Conservation (phyloP, 2,113 vertebrate species). For the Elephantulus edwardii region DNA sequence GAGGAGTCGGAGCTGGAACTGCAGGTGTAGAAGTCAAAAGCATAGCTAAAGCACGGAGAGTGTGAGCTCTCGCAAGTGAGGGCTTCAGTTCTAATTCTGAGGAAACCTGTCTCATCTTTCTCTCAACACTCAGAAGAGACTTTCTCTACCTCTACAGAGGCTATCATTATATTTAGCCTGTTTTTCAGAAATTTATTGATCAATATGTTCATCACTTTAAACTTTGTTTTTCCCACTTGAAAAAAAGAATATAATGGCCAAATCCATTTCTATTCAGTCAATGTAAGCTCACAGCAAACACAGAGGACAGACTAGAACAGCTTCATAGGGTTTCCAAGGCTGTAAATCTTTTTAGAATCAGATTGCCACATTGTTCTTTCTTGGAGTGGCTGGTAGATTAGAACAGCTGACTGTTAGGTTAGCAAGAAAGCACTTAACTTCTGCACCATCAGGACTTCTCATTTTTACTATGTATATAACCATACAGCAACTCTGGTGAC, state of each 20-base stretch:
- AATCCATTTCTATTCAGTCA: neutral
- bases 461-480: no score
- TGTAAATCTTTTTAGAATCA: neutral
- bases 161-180: neutral
- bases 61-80: neutral
- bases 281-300: neutral
- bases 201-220: neutral
- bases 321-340: neutral
- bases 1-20: neutral
- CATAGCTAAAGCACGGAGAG: neutral
- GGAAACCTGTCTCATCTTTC: neutral
- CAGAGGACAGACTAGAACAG: neutral
- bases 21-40: no score
- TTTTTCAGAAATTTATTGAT: neutral
- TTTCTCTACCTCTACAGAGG: neutral
- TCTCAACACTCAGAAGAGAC: neutral
- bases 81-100: neutral
- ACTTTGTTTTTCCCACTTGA: constrained; percentile 12
- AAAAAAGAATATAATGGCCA: no score
- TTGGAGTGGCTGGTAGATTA: neutral
- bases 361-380: neutral
- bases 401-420: no score
- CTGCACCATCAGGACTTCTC: neutral
- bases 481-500: no score
- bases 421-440: no score